Evolutionary conservation across 2,797 vertebrate species (phyloP).

Genomic region (Pelochelys cantorii): DNA sequence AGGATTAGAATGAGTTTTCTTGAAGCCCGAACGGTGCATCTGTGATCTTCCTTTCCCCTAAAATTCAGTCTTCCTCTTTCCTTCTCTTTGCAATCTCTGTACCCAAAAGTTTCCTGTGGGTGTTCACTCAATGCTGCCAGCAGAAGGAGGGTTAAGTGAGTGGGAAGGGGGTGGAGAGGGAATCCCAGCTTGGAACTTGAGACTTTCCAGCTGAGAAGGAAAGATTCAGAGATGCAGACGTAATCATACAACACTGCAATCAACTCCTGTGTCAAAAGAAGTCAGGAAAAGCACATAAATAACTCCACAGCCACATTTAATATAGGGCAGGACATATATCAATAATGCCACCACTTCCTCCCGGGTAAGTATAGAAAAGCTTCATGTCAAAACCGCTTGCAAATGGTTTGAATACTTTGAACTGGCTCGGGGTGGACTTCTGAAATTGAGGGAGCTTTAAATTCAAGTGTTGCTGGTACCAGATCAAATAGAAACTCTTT

Average conservation of each 20-base stretch:
- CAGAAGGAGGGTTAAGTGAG: conserved; percentile 80
- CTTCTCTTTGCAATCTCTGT: neutral
- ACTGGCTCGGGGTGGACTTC: neutral
- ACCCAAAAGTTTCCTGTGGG: neutral
- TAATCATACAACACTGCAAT: conserved; percentile 71
- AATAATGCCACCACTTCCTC: conserved; percentile 58
- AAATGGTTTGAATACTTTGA: neutral
- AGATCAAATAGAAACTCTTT: neutral
- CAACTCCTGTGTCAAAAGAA: conserved; percentile 74
- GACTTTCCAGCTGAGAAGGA: conserved; percentile 79
- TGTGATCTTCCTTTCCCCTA: neutral
- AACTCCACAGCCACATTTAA: conserved; percentile 2
- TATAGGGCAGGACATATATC: conserved; percentile 53
- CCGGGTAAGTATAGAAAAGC: conserved; percentile 76
- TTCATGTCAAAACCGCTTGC: neutral
- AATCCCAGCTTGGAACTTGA: conserved; percentile 81
- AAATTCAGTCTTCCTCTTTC: neutral
- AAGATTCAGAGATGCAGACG: conserved; percentile 73
- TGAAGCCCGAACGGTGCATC: neutral
- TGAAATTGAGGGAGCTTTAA: neutral
- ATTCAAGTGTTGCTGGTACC: neutral
- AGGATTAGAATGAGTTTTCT: neutral
- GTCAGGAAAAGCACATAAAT: conserved; percentile 34
- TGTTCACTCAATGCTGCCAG: conserved; percentile 50
- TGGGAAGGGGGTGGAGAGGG: conserved; percentile 78